Conservation (phyloP, 2,888 invertebrate species). For the Miltochrista miniata region DNA sequence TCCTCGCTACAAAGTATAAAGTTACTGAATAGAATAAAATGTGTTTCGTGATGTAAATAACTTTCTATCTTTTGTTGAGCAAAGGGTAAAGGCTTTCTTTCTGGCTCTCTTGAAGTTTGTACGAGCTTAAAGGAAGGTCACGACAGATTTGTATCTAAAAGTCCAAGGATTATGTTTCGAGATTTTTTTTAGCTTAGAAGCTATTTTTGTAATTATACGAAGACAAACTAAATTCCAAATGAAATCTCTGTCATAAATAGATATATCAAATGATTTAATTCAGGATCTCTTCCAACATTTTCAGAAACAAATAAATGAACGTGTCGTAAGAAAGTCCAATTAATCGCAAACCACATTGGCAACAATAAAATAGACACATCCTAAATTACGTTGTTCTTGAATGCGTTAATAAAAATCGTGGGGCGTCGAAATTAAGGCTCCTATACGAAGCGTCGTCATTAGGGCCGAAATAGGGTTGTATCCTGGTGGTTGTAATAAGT, state of each 20-base stretch:
- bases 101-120: constrained; percentile 46
- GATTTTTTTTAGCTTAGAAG: constrained; percentile 21
- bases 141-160: constrained; percentile 51
- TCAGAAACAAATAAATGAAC: constrained; percentile 34
- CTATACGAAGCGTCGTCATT: constrained; percentile 77
- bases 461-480: constrained; percentile 81
- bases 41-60: constrained; percentile 46
- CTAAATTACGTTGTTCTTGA: constrained; percentile 73
- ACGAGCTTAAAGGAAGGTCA: constrained; percentile 44
- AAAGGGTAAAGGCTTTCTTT: constrained; percentile 46
- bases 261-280: constrained; percentile 11
- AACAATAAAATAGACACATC: constrained; percentile 54
- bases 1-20: constrained; percentile 28
- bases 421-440: constrained; percentile 80
- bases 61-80: constrained; percentile 48
- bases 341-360: constrained; percentile 30
- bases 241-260: no score
- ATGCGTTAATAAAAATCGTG: constrained; percentile 80
- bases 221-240: constrained; percentile 13
- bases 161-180: constrained; percentile 26
- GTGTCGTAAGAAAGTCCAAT: constrained; percentile 31
- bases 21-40: constrained; percentile 35
- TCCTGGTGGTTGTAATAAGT: constrained; percentile 81
- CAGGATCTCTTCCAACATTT: constrained; percentile 7
- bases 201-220: constrained; percentile 29